Base-by-base conservation (phyloP, 2,888 invertebrate species). In the Crematogaster levior region DNA sequence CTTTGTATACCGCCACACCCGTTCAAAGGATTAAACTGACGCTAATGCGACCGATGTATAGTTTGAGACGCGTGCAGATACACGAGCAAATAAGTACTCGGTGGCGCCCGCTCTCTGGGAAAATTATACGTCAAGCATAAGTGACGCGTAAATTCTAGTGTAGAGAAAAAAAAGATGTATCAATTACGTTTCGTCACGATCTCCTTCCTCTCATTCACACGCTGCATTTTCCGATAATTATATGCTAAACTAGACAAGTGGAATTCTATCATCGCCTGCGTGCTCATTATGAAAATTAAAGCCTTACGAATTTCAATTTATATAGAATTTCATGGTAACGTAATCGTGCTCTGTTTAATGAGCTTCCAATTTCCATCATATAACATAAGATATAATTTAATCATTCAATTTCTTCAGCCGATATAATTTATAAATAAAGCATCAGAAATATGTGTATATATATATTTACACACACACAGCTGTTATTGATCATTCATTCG, bases 121-220 rank as follows among this genome's bases (percentile, higher is more conserved):
- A 73, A 80, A 80, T 80, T 80, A 80, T 48, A 80, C 60, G 48
- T 80, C 60, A 40, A 60, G 60, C 48, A 24, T 61, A 73, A 73
- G 43, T 68, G 77, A 77, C 70, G 73, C 73, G 73, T 80, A 73
- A 80, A 80, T 60, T 72, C 73, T 61, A 72, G 40, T 51, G 73
- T 73, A 60, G 61, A 27, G 51, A 60, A 60, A 80, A 70, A 70
- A 48, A 40, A 12, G 7, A 30, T 43, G 18, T 46, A 60, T 40
- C 48, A 51, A 72, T 80, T 73, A 80, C 60, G 60, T 73, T 80
- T 80, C 48, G 60, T 73, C 80, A 73, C 60, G 15, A 60, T 80
- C 37, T 48, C 60, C n/a, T 73, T 48, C 37, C n/a, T 73, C 48
- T 80, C 73, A n/a, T n/a, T 37, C 73, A 43, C 48, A 24, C 43